Evolutionary conservation across 2,797 vertebrate genomes (phyloP), one percentile per base, ranked within the genome.

Genomic region (Aselliscus stoliczkanus): DNA sequence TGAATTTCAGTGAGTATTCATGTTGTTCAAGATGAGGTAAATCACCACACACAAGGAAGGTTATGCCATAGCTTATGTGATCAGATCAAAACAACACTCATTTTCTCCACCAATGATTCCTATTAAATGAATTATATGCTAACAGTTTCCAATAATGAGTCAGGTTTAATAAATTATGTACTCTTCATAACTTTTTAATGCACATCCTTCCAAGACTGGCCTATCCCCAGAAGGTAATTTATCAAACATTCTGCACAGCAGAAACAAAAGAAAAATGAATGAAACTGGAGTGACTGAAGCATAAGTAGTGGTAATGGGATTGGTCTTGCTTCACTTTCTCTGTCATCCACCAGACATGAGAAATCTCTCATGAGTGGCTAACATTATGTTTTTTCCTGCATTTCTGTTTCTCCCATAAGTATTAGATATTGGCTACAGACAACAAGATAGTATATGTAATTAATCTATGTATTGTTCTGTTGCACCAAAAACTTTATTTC

Each of bases 151-250:
- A 64, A 96, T 95, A 93, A 98, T 94, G 93, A 96, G 82, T 76
- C 93, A 20, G 37, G 44, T 93, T 97, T 94, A 96, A 96, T 97
- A 95, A 97, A 97, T 96, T 93, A 96, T 96, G 89, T 69, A 81
- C 65, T 96, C 93, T 96, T 97, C 87, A 96, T 96, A 92, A 97
- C 94, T 95, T 97, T 97, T 97, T 97, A 91, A 96, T 93, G 86
- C 93, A 96, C 54, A 83, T 91, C 92, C 62, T 96, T 96, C 77
- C 47, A 93, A 89, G 76, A 95, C 76, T 82, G n/a, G 62, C 60
- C 62, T 93, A 29, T 93, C 47, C 65, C 91, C 90, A 77, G 91
- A 96, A 97, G 89, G 67, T 52, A 94, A 95, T 97, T 96, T 92
- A 92, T 96, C 93, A 96, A 85, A 95, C 21, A 25, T 39, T 87